Base-by-base conservation (phyloP, 2,797 vertebrate genomes). In the Chrysocyon brachyurus region DNA sequence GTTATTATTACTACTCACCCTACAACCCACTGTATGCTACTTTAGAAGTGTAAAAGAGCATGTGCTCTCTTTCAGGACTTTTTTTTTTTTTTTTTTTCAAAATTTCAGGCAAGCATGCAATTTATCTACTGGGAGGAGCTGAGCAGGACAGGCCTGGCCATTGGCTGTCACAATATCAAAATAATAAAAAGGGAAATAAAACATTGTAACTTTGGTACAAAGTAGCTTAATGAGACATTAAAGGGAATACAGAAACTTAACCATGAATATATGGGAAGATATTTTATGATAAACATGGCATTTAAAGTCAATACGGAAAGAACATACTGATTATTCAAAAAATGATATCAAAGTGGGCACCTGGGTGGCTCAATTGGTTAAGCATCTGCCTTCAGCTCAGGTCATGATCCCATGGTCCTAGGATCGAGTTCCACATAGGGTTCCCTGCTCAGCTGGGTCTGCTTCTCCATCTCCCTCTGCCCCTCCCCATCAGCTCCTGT, bases 101-200 rank as follows among this genome's bases (percentile, higher is more conserved):
- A 79, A 79, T 63, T 92, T 90, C 63, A 91, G 64, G 46, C 31
- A 52, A 19, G 3, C 11, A 31, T 12, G 3, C 64, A 56, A 31
- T 70, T 36, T 85, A 36, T 36, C n/a, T 84, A 17, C 63, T 33
- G 40, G 61, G 56, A 91, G 46, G n/a, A 46, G 22, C 22, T n/a
- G 59, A 93, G 6, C 12, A 54, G 56, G 68, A 88, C 19, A 90
- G 83, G 22, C 63, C 63, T 86, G 61, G 24, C 12, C 21, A 26
- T 66, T 75, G 31, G 49, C 24, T 91, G 59, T 82, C 36, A 33
- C 33, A 73, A 59, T 68, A 94, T 66, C 73, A 97, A 93, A 91
- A 72, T n/a, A 59, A n/a, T 22, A 64, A 88, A 93, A 12, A 2
- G 9, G 56, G 66, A 92, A 94, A 93, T 33, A 64, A 85, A 91